Conservation (phyloP, 2,888 invertebrate species). For the Ectemnius continuus region DNA sequence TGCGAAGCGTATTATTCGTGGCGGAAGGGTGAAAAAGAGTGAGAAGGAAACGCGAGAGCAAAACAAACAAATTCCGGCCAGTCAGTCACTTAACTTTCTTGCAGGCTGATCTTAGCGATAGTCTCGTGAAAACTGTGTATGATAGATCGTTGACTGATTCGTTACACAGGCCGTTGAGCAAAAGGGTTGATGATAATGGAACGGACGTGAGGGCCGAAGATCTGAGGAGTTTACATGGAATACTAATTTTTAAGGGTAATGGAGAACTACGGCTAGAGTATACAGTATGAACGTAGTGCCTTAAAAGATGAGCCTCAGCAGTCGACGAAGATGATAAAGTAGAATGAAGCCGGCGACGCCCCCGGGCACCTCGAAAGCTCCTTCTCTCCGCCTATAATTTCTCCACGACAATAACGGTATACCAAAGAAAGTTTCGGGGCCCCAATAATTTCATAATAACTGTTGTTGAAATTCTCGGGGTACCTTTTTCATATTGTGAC, state of each 20-base stretch:
- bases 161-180: too few relatives aligned
- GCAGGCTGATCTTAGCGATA: conserved; percentile 9
- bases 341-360: too few relatives aligned
- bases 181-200: too few relatives aligned
- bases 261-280: too few relatives aligned
- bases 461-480: conserved; percentile 37
- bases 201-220: too few relatives aligned
- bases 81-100: too few relatives aligned
- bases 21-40: not conserved
- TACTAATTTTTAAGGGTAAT: too few relatives aligned
- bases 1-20: not conserved
- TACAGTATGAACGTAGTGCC: too few relatives aligned
- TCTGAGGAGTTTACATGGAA: too few relatives aligned
- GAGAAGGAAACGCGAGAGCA: not conserved
- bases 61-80: conserved; percentile 15
- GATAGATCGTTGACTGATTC: not conserved
- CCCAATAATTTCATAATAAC: conserved; percentile 50
- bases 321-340: too few relatives aligned
- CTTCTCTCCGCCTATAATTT: conserved; percentile 37
- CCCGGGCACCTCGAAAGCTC: too few relatives aligned
- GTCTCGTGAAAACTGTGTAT: not conserved
- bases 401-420: conserved; percentile 46
- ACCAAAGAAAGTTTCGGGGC: conserved; percentile 38
- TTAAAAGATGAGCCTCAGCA: too few relatives aligned
- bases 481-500: conserved; percentile 30